Evolutionary conservation across 2,113 vertebrate species (phyloP).

Genomic region (Morphnarchus princeps): DNA sequence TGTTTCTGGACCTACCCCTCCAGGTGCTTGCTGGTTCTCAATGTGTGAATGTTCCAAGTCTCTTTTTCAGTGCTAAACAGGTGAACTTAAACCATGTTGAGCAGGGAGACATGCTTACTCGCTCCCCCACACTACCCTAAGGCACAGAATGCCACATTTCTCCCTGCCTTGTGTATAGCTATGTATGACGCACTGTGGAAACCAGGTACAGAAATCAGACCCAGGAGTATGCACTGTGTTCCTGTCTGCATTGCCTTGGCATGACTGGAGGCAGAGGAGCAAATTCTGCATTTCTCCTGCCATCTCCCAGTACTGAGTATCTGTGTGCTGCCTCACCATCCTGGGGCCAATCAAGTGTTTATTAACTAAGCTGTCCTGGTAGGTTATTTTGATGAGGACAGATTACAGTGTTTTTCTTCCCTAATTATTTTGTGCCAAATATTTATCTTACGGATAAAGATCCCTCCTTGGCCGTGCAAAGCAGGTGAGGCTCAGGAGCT

Average conservation of each 20-base stretch:
- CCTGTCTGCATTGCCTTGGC: neutral
- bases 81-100: neutral
- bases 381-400: neutral
- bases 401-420: neutral
- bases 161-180: accelerated
- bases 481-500: neutral
- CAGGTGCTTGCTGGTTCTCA: neutral
- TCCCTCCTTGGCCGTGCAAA: accelerated
- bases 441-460: neutral
- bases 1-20: neutral
- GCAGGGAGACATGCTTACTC: neutral
- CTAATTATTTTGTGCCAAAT: neutral
- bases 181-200: neutral
- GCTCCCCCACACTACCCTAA: neutral
- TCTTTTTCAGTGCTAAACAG: neutral
- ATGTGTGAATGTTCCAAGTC: neutral
- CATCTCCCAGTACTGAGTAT: neutral
- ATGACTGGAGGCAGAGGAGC: neutral
- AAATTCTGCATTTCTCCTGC: neutral
- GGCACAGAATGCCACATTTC: neutral
- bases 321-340: neutral
- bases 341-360: neutral
- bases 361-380: neutral
- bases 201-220: neutral
- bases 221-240: accelerated